Evolutionary conservation across 2,113 vertebrate species (phyloP), one percentile per base, ranked within the genome.

Genomic region (Xiphias gladius): DNA sequence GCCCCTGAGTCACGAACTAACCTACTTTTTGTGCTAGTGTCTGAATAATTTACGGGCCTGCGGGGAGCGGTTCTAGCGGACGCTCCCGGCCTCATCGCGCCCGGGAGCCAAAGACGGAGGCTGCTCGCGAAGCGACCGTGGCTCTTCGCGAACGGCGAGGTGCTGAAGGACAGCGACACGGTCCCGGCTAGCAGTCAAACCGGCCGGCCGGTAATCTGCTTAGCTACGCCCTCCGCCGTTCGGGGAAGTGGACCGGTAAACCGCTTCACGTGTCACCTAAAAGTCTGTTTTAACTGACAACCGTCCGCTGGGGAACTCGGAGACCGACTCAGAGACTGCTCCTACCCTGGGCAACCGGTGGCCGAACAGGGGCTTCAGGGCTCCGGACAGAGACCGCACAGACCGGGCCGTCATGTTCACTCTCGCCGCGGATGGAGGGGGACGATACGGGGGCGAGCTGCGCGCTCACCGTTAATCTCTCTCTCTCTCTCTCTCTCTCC

Each of bases 111-210:
- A 20, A 50, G 17, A 50, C 5, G 1, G 16, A 50, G 1, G 17
- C 16, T 50, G 46, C 46, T 20, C 46, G 20, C 4, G 16, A 2
- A 6, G 17, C 46, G 46, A 54, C 10, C n/a, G n/a, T n/a, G n/a
- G n/a, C n/a, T n/a, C n/a, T n/a, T n/a, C n/a, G n/a, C 10, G 14
- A 12, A 50, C 4, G 26, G 5, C 37, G 63, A 30, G 68, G 83
- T 86, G 72, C 86, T 86, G 86, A 84, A 86, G 79, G 81, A 90
- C 84, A 87, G 86, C 82, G 82, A 76, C 83, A 32, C 16, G 1
- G 41, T 39, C 28, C 24, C 11, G 4, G 70, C 61, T 77, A 57
- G 10, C 61, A 71, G 65, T 61, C 12, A 30, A 55, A 79, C 74
- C 50, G 69, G 57, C 74, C 50, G 61, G 35, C 39, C n/a, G 28